A percentile compares a stretch with the other conserved stretches of the same genome.
Conservation (phyloP, 2,797 vertebrate species). For the Fistularia commersonii region DNA sequence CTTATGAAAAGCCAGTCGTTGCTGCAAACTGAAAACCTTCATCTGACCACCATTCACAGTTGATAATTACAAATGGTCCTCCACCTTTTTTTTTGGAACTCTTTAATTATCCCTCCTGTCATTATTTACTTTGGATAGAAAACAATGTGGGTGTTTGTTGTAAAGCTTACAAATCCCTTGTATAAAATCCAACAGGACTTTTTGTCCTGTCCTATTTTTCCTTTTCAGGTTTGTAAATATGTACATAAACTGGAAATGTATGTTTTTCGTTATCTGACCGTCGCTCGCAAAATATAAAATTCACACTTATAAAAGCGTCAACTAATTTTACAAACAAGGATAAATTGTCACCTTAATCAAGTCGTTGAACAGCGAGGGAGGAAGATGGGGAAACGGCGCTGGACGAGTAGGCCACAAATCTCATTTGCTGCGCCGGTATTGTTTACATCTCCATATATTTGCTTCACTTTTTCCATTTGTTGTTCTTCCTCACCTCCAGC, state of each 20-base stretch:
- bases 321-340: constrained; percentile 52
- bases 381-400: constrained; percentile 1
- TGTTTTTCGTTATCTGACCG: constrained; percentile 52
- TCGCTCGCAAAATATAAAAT: constrained; percentile 34
- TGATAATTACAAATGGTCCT: too few relatives aligned
- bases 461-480: too few relatives aligned
- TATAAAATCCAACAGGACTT: too few relatives aligned
- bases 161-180: too few relatives aligned
- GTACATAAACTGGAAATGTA: constrained; percentile 20
- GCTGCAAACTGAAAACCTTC: too few relatives aligned
- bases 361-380: constrained; percentile 41
- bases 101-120: too few relatives aligned
- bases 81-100: too few relatives aligned
- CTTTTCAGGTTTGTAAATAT: constrained; percentile 13
- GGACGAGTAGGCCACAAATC: constrained; percentile 37
- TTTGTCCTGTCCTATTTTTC: constrained; percentile 4
- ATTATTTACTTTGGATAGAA: too few relatives aligned
- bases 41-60: too few relatives aligned
- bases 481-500: not conserved
- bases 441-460: not conserved
- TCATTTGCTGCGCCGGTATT: constrained; percentile 1
- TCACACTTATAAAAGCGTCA: not conserved
- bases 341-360: constrained; percentile 62
- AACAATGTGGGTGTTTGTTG: too few relatives aligned
- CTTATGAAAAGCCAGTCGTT: too few relatives aligned